These are phyloP conservation scores for Gasterosteus nipponicus DNA, from an alignment of 2,113 vertebrate species.

Conservation along the genomic window DNA sequence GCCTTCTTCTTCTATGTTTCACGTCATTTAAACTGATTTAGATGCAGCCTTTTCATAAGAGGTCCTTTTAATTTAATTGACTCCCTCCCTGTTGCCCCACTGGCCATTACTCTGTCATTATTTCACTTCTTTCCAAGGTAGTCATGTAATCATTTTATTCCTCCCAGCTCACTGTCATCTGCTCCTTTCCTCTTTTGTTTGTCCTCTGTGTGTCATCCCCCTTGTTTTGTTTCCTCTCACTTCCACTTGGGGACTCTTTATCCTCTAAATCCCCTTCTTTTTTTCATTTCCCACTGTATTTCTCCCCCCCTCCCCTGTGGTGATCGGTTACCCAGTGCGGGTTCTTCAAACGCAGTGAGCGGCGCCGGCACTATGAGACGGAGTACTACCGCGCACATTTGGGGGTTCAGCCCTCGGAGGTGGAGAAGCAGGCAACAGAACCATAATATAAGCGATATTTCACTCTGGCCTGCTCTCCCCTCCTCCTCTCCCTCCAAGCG, in stretches of 20 bases:
- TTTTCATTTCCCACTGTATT: conserved; percentile 25
- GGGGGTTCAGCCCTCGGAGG: conserved; percentile 89
- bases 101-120: background rate
- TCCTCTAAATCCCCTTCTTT: conserved; percentile 28
- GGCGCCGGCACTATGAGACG: conserved; percentile 82
- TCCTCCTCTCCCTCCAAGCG: conserved; percentile 69
- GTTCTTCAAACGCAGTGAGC: conserved; percentile 88
- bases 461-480: conserved; percentile 74
- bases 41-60: background rate
- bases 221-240: conserved; percentile 34
- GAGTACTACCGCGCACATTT: conserved; percentile 89
- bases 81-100: background rate
- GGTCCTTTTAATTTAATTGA: background rate
- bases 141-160: conserved; percentile 40
- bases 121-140: background rate
- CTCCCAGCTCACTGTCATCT: conserved; percentile 41
- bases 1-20: background rate
- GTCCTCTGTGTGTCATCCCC: conserved; percentile 25
- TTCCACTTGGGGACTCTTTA: conserved; percentile 13
- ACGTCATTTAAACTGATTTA: background rate
- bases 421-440: conserved; percentile 84
- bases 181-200: conserved; percentile 37
- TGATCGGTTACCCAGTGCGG: conserved; percentile 83
- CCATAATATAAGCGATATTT: conserved; percentile 69
- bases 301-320: background rate